phyloP scores from a whole-genome alignment of 1,140 invertebrate genomes.

The Magallana gigas region DNA sequence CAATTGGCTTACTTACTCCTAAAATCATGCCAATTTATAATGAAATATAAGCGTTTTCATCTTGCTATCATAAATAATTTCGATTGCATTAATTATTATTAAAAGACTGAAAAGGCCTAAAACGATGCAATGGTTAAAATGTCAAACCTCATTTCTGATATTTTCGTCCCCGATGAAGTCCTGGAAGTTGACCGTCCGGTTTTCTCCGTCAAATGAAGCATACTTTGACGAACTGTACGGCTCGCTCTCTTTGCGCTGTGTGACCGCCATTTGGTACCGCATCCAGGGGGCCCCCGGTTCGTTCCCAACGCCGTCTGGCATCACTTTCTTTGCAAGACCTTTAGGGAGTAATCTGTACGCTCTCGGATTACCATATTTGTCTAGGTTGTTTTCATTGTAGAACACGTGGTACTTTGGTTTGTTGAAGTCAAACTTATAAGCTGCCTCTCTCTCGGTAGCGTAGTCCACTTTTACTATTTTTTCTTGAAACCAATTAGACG shows the following conservation, averaged over 20 bases:
- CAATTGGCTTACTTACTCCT: too few relatives aligned
- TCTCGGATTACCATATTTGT: constrained; percentile 59
- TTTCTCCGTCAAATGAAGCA: constrained; percentile 57
- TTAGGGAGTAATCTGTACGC: constrained; percentile 58
- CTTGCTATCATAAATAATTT: too few relatives aligned
- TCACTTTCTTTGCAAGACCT: constrained; percentile 61
- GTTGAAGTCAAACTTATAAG: constrained; percentile 65
- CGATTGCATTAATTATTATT: too few relatives aligned
- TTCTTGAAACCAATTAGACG: background rate
- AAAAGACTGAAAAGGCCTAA: too few relatives aligned
- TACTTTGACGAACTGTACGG: constrained; percentile 62
- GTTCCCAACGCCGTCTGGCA: constrained; percentile 64
- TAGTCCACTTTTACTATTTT: constrained; percentile 54
- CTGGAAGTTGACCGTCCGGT: constrained; percentile 61
- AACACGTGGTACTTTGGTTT: constrained; percentile 70
- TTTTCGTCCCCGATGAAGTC: constrained; percentile 60
- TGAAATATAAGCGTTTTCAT: too few relatives aligned
- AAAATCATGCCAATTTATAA: too few relatives aligned
- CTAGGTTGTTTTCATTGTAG: constrained; percentile 61
- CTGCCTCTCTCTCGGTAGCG: constrained; percentile 62
- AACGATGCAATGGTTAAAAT: too few relatives aligned
- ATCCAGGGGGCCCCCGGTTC: constrained; percentile 68
- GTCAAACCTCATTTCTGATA: constrained; percentile 57
- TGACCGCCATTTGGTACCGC: constrained; percentile 70
- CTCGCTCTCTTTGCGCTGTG: constrained; percentile 67